phyloP scores from a whole-genome alignment of 2,888 invertebrate genomes.

The Notocelia uddmanniana region DNA sequence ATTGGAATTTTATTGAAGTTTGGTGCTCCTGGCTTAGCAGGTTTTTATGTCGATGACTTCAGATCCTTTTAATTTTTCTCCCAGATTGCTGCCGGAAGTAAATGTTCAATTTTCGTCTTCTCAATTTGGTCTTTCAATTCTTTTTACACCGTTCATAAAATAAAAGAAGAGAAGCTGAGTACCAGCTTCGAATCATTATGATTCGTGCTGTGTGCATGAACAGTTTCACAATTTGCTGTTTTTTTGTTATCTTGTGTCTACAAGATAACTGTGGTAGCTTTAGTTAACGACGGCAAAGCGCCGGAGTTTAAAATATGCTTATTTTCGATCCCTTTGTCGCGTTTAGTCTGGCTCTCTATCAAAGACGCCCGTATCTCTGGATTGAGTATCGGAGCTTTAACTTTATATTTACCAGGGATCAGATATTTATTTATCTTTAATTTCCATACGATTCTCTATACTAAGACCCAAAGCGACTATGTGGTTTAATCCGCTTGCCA shows the following conservation, averaged over 20 bases:
- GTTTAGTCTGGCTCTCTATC: background rate
- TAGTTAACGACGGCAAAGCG: too few species aligned
- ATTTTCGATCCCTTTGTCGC: too few species aligned
- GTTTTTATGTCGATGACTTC: background rate
- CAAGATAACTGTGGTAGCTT: conserved; percentile 2
- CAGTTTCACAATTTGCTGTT: background rate
- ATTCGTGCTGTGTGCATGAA: conserved; percentile 1
- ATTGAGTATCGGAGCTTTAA: conserved; percentile 10
- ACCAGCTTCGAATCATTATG: background rate
- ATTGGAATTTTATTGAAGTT: background rate
- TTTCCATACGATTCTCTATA: conserved; percentile 1
- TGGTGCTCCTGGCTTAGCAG: background rate
- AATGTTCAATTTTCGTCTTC: conserved; percentile 5
- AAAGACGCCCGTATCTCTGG: conserved; percentile 13
- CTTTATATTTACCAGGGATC: conserved; percentile 10
- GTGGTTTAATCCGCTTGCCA: conserved; percentile 34
- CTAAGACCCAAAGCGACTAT: background rate
- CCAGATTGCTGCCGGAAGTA: conserved; percentile 5
- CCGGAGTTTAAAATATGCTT: too few species aligned
- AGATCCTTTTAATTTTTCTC: conserved; percentile 8
- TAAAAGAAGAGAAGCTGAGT: conserved; percentile 5
- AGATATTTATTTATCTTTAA: conserved; percentile 12
- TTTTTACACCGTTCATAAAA: background rate
- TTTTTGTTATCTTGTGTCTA: conserved; percentile 2
- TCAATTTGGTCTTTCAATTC: conserved; percentile 14